phyloP scores from a whole-genome alignment of 2,113 vertebrate genomes.

The Gallinago jamesoni region DNA sequence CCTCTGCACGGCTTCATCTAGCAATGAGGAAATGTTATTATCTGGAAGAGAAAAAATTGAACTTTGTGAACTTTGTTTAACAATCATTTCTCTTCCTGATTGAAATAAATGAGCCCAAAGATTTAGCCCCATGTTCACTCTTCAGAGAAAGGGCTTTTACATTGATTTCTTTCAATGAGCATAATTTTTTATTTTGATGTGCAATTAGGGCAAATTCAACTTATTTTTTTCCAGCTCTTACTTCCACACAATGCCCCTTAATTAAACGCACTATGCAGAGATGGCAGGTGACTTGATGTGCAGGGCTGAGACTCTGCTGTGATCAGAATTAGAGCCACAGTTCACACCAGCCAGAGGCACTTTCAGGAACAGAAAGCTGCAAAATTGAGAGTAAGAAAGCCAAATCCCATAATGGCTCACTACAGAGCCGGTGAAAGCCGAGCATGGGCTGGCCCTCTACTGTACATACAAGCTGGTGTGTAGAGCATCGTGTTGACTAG shows the following conservation, averaged over 20 bases:
- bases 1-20: not conserved
- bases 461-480: not conserved
- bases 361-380: not conserved
- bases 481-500: not conserved
- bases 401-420: not conserved
- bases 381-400: not conserved
- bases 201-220: slow-evolving; percentile 64
- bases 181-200: slow-evolving; percentile 69
- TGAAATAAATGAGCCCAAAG: slow-evolving; percentile 61
- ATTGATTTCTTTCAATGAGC: slow-evolving; percentile 62
- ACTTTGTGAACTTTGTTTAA: slow-evolving; percentile 63
- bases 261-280: not conserved
- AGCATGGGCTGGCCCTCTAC: not conserved
- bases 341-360: not conserved
- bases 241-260: slow-evolving; percentile 49
- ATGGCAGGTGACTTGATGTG: slow-evolving; percentile 33
- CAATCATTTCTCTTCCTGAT: slow-evolving; percentile 56
- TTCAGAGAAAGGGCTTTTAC: slow-evolving; percentile 40
- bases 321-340: not conserved
- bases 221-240: slow-evolving; percentile 26
- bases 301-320: not conserved
- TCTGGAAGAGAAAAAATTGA: slow-evolving; percentile 51
- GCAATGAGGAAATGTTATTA: slow-evolving; percentile 33
- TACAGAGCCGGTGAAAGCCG: not conserved
- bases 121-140: slow-evolving; percentile 38